phyloP scores from a whole-genome alignment of 2,888 invertebrate species.

The Hirtodrosophila histrioides region DNA sequence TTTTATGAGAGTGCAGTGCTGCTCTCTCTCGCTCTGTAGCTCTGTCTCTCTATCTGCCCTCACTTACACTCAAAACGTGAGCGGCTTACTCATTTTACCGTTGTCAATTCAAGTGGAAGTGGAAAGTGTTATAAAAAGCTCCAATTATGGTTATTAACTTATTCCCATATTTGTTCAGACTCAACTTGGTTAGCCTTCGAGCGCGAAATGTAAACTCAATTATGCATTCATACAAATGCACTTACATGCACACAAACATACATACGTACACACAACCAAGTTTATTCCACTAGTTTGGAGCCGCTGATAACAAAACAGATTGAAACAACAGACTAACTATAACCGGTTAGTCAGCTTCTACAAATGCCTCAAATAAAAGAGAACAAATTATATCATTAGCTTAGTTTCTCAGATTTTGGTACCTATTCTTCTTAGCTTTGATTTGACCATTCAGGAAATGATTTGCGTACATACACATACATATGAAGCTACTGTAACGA shows the following conservation, averaged over 20 bases:
- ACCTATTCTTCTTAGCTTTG: background rate
- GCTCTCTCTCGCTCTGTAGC: no score
- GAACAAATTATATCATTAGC: background rate
- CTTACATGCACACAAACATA: no score
- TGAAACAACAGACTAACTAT: conserved; percentile 20
- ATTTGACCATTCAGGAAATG: no score
- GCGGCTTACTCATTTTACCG: conserved; percentile 68
- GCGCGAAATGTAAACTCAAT: background rate
- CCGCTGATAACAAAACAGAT: conserved; percentile 38
- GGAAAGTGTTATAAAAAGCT: conserved; percentile 18
- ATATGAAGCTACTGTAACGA: conserved; percentile 26
- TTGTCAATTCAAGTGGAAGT: conserved; percentile 34
- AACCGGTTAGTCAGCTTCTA: conserved; percentile 50
- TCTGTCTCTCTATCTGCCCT: conserved; percentile 5
- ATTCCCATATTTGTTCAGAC: conserved; percentile 19
- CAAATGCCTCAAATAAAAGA: conserved; percentile 1
- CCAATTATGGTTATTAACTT: conserved; percentile 15
- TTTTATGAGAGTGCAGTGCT: conserved; percentile 20
- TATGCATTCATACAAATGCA: background rate
- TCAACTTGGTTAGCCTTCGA: conserved; percentile 21
- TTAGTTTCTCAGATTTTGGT: background rate
- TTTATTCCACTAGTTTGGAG: background rate
- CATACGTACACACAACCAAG: no score
- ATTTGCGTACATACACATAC: background rate
- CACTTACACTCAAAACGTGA: conserved; percentile 16